Percentiles rank a stretch among this genome's conserved stretches.
phyloP scores from a whole-genome alignment of 1,140 invertebrate genomes.

The Anoplophora glabripennis region DNA sequence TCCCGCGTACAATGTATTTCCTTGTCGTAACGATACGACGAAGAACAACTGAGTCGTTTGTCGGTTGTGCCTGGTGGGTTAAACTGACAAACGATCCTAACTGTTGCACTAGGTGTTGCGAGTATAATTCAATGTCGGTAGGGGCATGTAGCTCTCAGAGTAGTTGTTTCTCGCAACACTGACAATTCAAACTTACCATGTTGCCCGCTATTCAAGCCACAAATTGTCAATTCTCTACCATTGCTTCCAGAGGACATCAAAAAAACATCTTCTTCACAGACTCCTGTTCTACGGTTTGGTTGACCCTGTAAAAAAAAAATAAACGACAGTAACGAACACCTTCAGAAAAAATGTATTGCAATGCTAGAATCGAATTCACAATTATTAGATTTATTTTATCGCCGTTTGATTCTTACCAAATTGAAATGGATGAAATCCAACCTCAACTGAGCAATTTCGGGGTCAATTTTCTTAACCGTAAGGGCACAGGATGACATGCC shows the following conservation, averaged over 20 bases:
- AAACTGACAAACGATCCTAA: too few species aligned
- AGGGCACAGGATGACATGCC: conserved; percentile 64
- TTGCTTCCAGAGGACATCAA: conserved; percentile 57
- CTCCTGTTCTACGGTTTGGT: conserved; percentile 72
- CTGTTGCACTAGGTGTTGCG: too few species aligned
- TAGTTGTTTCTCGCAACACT: neutral
- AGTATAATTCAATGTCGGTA: too few species aligned
- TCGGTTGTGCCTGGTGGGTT: too few species aligned
- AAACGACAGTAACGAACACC: too few species aligned
- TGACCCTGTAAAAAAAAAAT: conserved; percentile 61
- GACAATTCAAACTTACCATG: conserved; percentile 57
- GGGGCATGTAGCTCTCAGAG: too few species aligned
- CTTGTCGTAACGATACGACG: too few species aligned
- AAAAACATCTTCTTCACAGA: conserved; percentile 73
- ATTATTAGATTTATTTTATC: neutral
- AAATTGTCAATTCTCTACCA: conserved; percentile 61
- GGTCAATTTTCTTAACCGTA: conserved; percentile 66
- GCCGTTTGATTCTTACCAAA: conserved; percentile 58
- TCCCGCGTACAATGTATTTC: too few species aligned
- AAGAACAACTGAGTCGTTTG: too few species aligned
- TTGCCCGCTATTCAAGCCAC: conserved; percentile 80
- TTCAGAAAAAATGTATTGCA: too few species aligned
- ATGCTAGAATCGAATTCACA: neutral
- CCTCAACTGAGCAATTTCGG: conserved; percentile 71
- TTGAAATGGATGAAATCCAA: conserved; percentile 80